Percentiles rank a stretch among this genome's conserved stretches.
These are phyloP conservation scores for Clarias macrocephalus DNA, from an alignment of 2,113 vertebrate species.

Conservation along the genomic window DNA sequence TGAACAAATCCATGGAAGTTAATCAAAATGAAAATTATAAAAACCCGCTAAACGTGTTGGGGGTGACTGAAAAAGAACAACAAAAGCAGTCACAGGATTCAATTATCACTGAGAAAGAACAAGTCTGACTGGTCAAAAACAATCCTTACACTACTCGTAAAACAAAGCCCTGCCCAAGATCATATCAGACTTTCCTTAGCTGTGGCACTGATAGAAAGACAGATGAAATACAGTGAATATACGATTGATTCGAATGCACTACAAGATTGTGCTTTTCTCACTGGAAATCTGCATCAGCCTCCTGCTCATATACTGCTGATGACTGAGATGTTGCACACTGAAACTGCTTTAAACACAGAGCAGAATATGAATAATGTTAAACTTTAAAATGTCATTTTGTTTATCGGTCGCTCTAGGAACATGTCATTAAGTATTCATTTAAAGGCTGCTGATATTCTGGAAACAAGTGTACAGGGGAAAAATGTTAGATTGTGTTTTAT, in stretches of 20 bases:
- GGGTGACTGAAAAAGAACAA: background rate
- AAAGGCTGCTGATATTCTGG: background rate
- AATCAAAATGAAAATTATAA: background rate
- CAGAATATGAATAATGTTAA: background rate
- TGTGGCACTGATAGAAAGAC: background rate
- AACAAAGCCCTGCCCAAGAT: slow-evolving; percentile 43
- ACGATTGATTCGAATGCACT: background rate
- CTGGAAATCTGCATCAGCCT: slow-evolving; percentile 8
- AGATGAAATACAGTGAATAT: background rate
- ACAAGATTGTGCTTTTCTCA: background rate
- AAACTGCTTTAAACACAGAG: background rate
- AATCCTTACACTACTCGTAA: slow-evolving; percentile 31
- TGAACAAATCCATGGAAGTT: background rate
- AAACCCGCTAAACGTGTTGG: background rate
- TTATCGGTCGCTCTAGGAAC: background rate
- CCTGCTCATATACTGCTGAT: background rate
- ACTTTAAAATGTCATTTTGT: background rate
- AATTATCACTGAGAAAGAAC: slow-evolving; percentile 37
- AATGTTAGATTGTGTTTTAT: background rate
- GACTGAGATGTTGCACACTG: slow-evolving; percentile 2
- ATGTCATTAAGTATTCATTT: background rate
- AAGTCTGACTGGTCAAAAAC: slow-evolving; percentile 45
- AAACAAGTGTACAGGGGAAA: background rate
- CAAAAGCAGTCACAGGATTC: too few relatives aligned
- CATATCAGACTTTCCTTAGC: slow-evolving; percentile 34